Evolutionary conservation across 2,888 invertebrate species (phyloP).

Genomic region (Bugulina stolonifera): DNA sequence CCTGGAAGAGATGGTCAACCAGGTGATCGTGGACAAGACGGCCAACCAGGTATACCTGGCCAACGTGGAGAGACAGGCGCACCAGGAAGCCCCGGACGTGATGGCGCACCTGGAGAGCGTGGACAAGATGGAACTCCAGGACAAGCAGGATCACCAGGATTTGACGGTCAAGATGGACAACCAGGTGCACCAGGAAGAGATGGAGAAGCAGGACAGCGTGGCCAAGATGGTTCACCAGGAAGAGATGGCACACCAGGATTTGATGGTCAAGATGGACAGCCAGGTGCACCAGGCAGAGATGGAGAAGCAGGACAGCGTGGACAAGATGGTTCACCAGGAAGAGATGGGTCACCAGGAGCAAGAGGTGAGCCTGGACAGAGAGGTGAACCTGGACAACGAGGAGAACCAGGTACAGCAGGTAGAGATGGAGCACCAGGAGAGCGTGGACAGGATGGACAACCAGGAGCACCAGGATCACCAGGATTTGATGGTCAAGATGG

Average conservation of each 20-base stretch:
- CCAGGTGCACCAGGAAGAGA: neutral
- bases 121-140: neutral
- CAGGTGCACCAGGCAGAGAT: neutral
- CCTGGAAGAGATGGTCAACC: conserved; percentile 1
- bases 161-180: neutral
- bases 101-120: conserved; percentile 2
- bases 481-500: conserved; percentile 17
- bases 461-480: neutral
- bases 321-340: conserved; percentile 13
- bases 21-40: conserved; percentile 6
- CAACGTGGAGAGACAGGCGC: conserved; percentile 2
- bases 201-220: neutral
- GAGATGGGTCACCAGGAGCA: neutral
- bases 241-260: conserved; percentile 3
- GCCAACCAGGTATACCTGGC: neutral
- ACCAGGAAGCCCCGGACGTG: neutral
- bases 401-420: neutral
- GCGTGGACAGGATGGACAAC: neutral
- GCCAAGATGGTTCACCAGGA: neutral
- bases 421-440: conserved; percentile 22
- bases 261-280: conserved; percentile 24
- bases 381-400: neutral
- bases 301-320: neutral
- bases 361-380: neutral
- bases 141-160: neutral